Percentiles rank a stretch among this genome's conserved stretches.
These are phyloP conservation scores for Indri indri DNA, from an alignment of 2,113 vertebrate genomes.

Conservation along the genomic window DNA sequence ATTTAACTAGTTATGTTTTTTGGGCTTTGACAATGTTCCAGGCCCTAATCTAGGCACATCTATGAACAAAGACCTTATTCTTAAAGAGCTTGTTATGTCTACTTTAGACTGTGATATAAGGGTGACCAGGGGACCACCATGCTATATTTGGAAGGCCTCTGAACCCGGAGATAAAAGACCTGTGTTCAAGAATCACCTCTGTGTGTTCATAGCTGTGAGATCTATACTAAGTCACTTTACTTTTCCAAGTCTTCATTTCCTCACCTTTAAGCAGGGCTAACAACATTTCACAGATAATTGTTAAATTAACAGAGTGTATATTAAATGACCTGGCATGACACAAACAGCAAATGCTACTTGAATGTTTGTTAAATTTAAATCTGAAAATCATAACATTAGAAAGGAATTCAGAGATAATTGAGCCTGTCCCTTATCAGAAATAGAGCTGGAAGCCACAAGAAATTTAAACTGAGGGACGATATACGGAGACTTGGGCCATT, in stretches of 20 bases:
- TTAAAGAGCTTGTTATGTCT: background rate
- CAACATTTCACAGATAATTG: background rate
- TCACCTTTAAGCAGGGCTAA: background rate
- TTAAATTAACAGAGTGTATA: background rate
- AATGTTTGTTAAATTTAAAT: background rate
- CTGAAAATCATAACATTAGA: background rate
- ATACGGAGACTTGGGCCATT: background rate
- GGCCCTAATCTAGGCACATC: background rate
- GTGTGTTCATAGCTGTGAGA: background rate
- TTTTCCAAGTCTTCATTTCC: background rate
- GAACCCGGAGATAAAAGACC: background rate
- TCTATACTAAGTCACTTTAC: background rate
- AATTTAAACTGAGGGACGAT: background rate
- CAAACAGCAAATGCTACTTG: background rate
- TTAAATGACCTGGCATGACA: background rate
- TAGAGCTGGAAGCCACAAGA: background rate
- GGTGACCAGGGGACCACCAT: background rate
- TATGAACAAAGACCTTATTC: background rate
- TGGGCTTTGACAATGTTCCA: background rate
- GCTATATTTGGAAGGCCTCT: background rate
- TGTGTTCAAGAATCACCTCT: background rate
- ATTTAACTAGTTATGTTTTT: background rate
- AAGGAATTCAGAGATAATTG: conserved; percentile 11
- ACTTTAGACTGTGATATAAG: background rate
- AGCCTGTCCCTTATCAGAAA: background rate